A percentile compares a stretch with the other conserved stretches of the same genome.
These are phyloP conservation scores for Leptinotarsa defecta DNA, from an alignment of 1,140 invertebrate genomes.

Conservation along the genomic window DNA sequence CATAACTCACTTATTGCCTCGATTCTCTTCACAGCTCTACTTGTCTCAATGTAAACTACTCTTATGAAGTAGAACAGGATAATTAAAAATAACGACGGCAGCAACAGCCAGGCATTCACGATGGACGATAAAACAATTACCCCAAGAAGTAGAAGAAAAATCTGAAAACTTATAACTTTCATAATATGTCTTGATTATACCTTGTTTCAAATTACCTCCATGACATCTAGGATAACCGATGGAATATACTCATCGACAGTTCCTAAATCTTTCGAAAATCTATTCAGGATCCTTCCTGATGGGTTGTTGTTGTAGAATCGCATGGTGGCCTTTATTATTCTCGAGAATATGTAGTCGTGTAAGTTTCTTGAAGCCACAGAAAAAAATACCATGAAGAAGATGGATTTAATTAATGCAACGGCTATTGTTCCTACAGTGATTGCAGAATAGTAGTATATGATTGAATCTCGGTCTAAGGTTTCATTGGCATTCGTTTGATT, in stretches of 20 bases:
- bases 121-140: constrained; percentile 72
- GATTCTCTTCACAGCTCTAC: constrained; percentile 43
- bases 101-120: constrained; percentile 72
- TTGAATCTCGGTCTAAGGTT: constrained; percentile 40
- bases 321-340: constrained; percentile 64
- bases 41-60: constrained; percentile 40
- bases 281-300: constrained; percentile 61
- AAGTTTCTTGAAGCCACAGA: constrained; percentile 56
- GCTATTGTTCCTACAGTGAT: constrained; percentile 66
- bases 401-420: constrained; percentile 56
- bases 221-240: constrained; percentile 46
- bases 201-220: constrained; percentile 40
- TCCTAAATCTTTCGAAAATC: constrained; percentile 63
- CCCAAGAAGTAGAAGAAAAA: constrained; percentile 23
- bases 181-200: neutral
- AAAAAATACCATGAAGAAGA: constrained; percentile 49
- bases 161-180: constrained; percentile 34
- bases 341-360: constrained; percentile 69
- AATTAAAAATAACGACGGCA: constrained; percentile 41
- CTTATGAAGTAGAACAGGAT: constrained; percentile 40
- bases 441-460: constrained; percentile 59
- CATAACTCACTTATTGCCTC: constrained; percentile 44
- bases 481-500: constrained; percentile 34
- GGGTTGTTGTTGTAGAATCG: constrained; percentile 66
- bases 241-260: constrained; percentile 52